These are phyloP conservation scores for Ctenomys sociabilis DNA, from an alignment of 2,113 vertebrate genomes.

Conservation along the genomic window DNA sequence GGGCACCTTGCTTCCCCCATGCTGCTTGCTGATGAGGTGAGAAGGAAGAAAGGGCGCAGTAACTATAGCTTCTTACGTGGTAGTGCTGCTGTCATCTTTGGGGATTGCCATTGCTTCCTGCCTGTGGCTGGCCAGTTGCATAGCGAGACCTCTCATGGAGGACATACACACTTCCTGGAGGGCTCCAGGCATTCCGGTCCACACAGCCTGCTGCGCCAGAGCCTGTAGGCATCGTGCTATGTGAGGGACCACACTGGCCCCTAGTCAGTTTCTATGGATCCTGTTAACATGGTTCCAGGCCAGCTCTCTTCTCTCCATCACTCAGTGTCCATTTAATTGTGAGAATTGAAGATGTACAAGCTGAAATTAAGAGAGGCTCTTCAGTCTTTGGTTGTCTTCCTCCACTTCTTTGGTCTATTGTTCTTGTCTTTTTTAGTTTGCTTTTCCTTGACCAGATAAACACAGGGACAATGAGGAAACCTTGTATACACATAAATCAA, in stretches of 20 bases:
- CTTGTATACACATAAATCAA: neutral
- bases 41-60: neutral
- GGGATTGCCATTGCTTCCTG: neutral
- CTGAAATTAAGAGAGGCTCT: neutral
- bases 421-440: neutral
- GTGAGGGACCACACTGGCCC: neutral
- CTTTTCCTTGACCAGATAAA: neutral
- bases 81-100: neutral
- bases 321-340: neutral
- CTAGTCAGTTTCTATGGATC: neutral
- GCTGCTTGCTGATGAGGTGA: neutral
- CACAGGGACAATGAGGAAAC: neutral
- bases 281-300: neutral
- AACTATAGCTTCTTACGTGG: neutral
- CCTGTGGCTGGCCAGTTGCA: neutral
- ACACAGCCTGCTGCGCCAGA: neutral
- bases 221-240: neutral
- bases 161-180: no score
- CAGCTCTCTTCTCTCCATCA: neutral
- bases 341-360: neutral
- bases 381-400: neutral
- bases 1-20: neutral
- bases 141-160: rapidly evolving
- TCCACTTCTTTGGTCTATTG: neutral
- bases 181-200: neutral